Evolutionary conservation across 2,113 vertebrate species (phyloP).

Genomic region (Myrmophylax atrothorax): DNA sequence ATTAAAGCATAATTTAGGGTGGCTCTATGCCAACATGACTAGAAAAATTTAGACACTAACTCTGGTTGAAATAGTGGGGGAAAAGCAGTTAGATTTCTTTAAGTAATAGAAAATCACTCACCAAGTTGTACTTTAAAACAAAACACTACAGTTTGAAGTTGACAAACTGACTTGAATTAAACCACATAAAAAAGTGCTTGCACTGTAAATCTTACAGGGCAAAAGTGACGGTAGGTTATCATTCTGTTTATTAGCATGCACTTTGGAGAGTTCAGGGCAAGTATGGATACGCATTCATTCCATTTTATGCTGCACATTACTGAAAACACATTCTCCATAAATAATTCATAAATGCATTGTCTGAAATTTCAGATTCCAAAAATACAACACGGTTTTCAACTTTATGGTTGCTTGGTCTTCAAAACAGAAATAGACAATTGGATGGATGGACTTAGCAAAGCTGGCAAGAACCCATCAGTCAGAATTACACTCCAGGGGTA

Average conservation of each 20-base stretch:
- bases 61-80: neutral
- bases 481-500: conserved; percentile 32
- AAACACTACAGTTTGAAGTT: conserved; percentile 32
- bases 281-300: conserved; percentile 58
- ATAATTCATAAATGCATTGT: conserved; percentile 70
- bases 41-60: conserved; percentile 54
- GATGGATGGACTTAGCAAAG: conserved; percentile 57
- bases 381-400: conserved; percentile 46
- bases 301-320: conserved; percentile 63
- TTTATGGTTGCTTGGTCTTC: conserved; percentile 61
- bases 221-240: conserved; percentile 47
- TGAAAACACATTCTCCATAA: conserved; percentile 66
- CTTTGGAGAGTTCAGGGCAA: conserved; percentile 68
- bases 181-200: conserved; percentile 50
- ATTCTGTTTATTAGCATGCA: conserved; percentile 60
- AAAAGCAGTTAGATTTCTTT: conserved; percentile 3
- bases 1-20: conserved; percentile 65
- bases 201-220: conserved; percentile 59
- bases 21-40: conserved; percentile 21
- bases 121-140: conserved; percentile 28
- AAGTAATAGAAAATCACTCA: conserved; percentile 39
- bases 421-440: conserved; percentile 52
- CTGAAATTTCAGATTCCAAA: conserved; percentile 70
- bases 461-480: conserved; percentile 46
- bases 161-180: conserved; percentile 61